Evolutionary conservation across 2,113 vertebrate species (phyloP), one percentile per base, ranked within the genome.

Genomic region (Malurus cyaneus): DNA sequence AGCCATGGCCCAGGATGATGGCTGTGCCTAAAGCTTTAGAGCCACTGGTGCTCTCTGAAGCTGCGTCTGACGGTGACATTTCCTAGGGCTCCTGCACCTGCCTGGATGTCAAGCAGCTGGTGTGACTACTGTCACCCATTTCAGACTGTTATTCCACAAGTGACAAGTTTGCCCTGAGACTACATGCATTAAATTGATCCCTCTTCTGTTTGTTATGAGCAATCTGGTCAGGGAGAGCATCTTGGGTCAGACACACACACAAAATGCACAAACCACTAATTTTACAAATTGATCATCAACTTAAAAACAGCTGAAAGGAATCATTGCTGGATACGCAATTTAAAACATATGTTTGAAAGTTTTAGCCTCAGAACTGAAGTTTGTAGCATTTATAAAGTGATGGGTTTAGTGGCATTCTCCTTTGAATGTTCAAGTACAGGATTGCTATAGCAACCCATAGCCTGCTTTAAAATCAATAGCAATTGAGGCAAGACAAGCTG

Each of bases 41-140:
- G 91, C 93, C 88, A 60, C 41, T 93, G 89, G 94, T 92, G 93
- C 69, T 70, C 94, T 97, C 94, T 89, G 95, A 97, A 92, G 88
- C 86, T 81, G 21, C 91, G 93, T 97, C 95, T 96, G 97, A 97
- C 16, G 42, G 78, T 98, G 97, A 98, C 96, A 97, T 97, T 96
- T 98, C 97, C 98, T 97, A 96, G 92, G 96, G 98, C 96, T 95
- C 44, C 95, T 89, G 95, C 97, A 97, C 96, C 95, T 97, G 96
- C 97, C 96, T 94, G 90, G 87, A 97, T 96, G 97, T 96, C 97
- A 97, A 86, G 91, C 88, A 97, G 95, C 97, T 94, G 95, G 95
- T 95, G 85, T 65, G 92, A 96, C 86, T 20, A 88, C 93, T 97
- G 96, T 96, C 89, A 97, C 95, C 92, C 57, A 41, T 72, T 97